These are phyloP conservation scores for Lithodes maja DNA, from an alignment of 2,888 invertebrate genomes.

Conservation along the genomic window DNA sequence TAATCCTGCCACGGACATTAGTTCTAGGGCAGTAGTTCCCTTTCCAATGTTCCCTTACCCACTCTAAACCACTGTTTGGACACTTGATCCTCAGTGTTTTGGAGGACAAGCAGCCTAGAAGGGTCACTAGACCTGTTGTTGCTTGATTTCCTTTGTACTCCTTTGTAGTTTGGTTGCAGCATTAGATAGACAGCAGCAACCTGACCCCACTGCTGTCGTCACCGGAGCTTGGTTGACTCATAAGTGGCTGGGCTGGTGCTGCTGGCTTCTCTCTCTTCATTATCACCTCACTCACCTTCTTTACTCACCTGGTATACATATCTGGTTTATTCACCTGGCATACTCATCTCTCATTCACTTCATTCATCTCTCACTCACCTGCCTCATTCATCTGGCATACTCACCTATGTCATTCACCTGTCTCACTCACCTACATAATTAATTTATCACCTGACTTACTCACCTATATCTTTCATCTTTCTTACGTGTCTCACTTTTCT, in stretches of 20 bases:
- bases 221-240: slow-evolving; percentile 51
- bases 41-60: no score
- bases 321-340: not conserved
- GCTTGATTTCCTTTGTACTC: no score
- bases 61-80: no score
- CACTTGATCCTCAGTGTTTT: no score
- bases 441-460: not conserved
- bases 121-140: no score
- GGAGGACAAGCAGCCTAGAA: no score
- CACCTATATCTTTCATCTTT: not conserved
- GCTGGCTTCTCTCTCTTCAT: not conserved
- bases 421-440: not conserved
- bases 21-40: no score
- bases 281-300: not conserved
- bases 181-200: slow-evolving; percentile 9
- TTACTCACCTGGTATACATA: not conserved
- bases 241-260: slow-evolving; percentile 46
- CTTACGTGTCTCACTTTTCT: not conserved
- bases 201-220: slow-evolving; percentile 43
- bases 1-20: no score
- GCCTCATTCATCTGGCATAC: not conserved
- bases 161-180: no score
- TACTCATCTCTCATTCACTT: not conserved
- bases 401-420: not conserved
- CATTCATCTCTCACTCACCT: not conserved